Conservation (phyloP, 2,113 vertebrate genomes). For the Gymnarchus niloticus region DNA sequence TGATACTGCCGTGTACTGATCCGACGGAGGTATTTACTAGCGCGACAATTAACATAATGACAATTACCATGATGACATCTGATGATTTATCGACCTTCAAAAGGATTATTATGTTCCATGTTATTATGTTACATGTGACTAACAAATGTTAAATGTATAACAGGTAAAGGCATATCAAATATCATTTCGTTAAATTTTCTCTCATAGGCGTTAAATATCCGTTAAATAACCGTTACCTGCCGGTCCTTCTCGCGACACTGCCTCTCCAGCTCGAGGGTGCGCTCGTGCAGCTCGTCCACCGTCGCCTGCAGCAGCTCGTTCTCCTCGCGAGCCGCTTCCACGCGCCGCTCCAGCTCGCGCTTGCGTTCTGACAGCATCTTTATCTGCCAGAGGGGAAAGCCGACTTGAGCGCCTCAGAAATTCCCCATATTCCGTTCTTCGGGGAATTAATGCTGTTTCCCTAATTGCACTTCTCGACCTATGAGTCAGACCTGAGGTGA, state of each 20-base stretch:
- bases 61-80: no score
- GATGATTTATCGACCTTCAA: neutral
- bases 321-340: constrained; percentile 80
- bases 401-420: neutral
- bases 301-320: constrained; percentile 85
- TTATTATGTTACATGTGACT: no score
- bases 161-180: no score
- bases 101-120: neutral
- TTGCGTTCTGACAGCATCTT: constrained; percentile 92
- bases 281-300: constrained; percentile 81
- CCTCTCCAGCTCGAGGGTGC: constrained; percentile 78
- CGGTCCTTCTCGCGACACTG: constrained; percentile 86
- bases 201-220: neutral
- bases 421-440: neutral
- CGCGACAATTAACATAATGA: no score
- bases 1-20: neutral
- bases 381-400: constrained; percentile 65
- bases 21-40: no score
- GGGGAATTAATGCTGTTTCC: neutral
- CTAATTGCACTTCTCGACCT: neutral
- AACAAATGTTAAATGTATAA: no score
- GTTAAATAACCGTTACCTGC: constrained; percentile 65
- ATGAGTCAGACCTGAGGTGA: neutral
- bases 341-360: constrained; percentile 80
- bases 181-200: neutral